Percentiles rank a stretch among this genome's conserved stretches.
phyloP scores from a whole-genome alignment of 2,113 vertebrate species.

The Ceratotherium simum region DNA sequence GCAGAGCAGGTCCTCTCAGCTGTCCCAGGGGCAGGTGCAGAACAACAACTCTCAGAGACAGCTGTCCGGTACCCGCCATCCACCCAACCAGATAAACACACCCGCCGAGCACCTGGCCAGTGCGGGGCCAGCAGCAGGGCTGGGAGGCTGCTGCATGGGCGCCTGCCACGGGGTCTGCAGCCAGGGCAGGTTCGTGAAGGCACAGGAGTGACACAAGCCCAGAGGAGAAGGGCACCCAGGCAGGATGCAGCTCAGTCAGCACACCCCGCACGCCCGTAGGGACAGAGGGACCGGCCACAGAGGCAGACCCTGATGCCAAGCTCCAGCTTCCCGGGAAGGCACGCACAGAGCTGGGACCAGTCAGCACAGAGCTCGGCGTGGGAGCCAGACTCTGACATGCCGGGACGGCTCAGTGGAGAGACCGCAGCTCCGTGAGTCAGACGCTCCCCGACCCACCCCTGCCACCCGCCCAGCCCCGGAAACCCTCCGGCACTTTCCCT shows the following conservation, averaged over 20 bases:
- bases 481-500: background rate
- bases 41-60: background rate
- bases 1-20: background rate
- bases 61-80: background rate
- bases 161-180: background rate
- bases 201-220: background rate
- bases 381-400: fast-evolving
- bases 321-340: background rate
- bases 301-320: background rate
- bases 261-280: background rate
- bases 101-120: background rate
- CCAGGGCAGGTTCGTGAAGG: background rate
- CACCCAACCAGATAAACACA: background rate
- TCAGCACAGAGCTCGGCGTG: background rate
- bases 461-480: background rate
- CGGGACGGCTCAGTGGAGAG: background rate
- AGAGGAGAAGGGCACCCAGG: background rate
- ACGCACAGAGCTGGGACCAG: too few species aligned
- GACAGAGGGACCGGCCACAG: background rate
- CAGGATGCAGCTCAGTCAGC: background rate
- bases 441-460: fast-evolving
- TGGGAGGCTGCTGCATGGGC: background rate
- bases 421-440: background rate
- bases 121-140: background rate
- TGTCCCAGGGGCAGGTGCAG: too few species aligned